Evolutionary conservation across 2,888 invertebrate species (phyloP).

Genomic region (Eupithecia subumbrata): DNA sequence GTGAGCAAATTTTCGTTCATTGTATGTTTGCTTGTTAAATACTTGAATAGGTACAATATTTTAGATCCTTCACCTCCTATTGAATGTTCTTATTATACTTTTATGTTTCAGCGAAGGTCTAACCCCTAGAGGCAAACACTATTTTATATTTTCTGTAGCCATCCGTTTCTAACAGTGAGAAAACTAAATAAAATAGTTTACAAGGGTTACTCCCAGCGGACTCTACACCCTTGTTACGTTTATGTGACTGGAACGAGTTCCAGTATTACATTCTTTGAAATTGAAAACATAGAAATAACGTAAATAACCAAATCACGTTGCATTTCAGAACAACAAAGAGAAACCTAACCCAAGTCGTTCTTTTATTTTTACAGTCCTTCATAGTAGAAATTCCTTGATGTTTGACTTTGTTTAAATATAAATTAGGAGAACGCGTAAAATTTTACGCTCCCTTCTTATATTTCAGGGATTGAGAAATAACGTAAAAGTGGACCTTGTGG

Average conservation of each 20-base stretch:
- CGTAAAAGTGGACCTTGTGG: constrained; percentile 37
- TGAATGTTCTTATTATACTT: constrained; percentile 4
- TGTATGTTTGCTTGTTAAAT: too few relatives aligned
- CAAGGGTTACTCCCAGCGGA: constrained; percentile 63
- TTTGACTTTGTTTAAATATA: constrained; percentile 36
- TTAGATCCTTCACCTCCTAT: not conserved
- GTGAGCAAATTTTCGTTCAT: too few relatives aligned
- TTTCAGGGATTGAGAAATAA: constrained; percentile 37
- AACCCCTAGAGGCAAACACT: constrained; percentile 15
- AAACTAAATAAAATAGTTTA: constrained; percentile 68
- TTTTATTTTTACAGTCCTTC: constrained; percentile 29
- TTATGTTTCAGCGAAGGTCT: constrained; percentile 14
- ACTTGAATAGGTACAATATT: not conserved
- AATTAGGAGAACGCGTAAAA: constrained; percentile 41
- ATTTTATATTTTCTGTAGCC: constrained; percentile 39
- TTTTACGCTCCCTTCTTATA: constrained; percentile 41
- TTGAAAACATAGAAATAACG: constrained; percentile 51
- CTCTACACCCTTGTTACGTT: constrained; percentile 56
- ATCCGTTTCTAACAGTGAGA: constrained; percentile 45
- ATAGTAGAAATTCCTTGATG: constrained; percentile 36
- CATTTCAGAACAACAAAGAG: constrained; percentile 21
- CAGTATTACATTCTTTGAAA: constrained; percentile 50
- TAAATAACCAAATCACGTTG: constrained; percentile 38
- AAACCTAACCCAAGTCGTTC: constrained; percentile 17
- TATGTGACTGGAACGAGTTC: constrained; percentile 57